Base-by-base conservation (phyloP, 2,888 invertebrate genomes). In the Eupithecia subfuscata region DNA sequence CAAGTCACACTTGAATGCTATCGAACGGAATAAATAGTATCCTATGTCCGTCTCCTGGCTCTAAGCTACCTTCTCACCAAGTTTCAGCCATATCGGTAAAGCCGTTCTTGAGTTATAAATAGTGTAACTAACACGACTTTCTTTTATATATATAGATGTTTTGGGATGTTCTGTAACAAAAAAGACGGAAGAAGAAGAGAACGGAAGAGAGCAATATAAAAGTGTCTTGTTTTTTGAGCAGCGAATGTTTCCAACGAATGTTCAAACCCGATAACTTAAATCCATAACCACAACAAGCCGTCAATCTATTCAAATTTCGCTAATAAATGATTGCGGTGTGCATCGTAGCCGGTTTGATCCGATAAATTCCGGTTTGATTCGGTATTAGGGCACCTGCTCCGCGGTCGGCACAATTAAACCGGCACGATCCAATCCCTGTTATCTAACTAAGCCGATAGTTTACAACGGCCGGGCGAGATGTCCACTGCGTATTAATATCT, bases 371-470 rank as follows among this genome's bases (percentile, higher is more conserved):
- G 76, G 70, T 74, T 74, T 77, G 77, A 77, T 77, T 72, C 74
- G 77, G 77, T 77, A 74, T 74, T 74, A 74, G 63, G 67, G 67
- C 78, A 78, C 78, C 78, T 78, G 78, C 72, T 69, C 56, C 74
- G 78, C 75, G 73, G 71, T 74, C 64, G 78, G 63, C 74, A 73
- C 76, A 77, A 75, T 75, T 79, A 80, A 76, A 71, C 77, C 74
- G 78, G 73, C 74, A 74, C 77, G 77, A 70, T 70, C 72, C 77
- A 77, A 74, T 77, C 77, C 78, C 67, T 78, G 78, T 76, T 76
- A 78, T 76, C 78, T 76, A 74, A 73, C 75, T 60, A 69, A 75
- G 70, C 75, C 72, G 72, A 74, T 78, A 74, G 78, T 74, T 78
- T 72, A 75, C 75, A 72, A 52, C 71, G 63, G 65, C 40, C 65